Evolutionary conservation across 2,888 invertebrate genomes (phyloP).

Genomic region (Hesperia comma): DNA sequence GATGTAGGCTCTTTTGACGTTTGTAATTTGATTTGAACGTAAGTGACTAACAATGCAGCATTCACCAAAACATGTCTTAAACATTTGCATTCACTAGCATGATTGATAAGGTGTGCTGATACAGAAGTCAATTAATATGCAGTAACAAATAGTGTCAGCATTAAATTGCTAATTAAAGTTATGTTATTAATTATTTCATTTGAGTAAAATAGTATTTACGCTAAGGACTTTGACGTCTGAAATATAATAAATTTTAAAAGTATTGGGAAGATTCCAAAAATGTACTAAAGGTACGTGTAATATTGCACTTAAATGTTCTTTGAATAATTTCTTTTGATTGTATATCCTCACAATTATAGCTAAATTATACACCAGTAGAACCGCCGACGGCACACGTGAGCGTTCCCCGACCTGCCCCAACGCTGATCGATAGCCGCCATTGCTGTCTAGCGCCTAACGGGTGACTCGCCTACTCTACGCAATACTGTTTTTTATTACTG

Average conservation of each 20-base stretch:
- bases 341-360: too few species aligned
- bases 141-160: background rate
- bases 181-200: too few species aligned
- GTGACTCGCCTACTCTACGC: background rate
- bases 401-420: constrained; percentile 75
- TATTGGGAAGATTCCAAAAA: too few species aligned
- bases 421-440: constrained; percentile 64
- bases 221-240: too few species aligned
- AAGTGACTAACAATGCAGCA: constrained; percentile 48
- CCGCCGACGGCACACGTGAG: constrained; percentile 45
- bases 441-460: constrained; percentile 57
- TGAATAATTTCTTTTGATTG: too few species aligned
- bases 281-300: too few species aligned
- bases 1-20: constrained; percentile 3
- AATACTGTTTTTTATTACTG: too few species aligned
- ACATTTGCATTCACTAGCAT: constrained; percentile 12
- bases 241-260: too few species aligned
- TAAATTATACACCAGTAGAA: too few species aligned
- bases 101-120: background rate
- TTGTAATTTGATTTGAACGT: constrained; percentile 10
- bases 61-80: constrained; percentile 46
- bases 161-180: background rate
- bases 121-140: background rate
- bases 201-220: too few species aligned
- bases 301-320: too few species aligned